These are phyloP conservation scores for Crambe crambe DNA, from an alignment of 37 sponge, comb jelly and placozoan genomes.

Conservation along the genomic window DNA sequence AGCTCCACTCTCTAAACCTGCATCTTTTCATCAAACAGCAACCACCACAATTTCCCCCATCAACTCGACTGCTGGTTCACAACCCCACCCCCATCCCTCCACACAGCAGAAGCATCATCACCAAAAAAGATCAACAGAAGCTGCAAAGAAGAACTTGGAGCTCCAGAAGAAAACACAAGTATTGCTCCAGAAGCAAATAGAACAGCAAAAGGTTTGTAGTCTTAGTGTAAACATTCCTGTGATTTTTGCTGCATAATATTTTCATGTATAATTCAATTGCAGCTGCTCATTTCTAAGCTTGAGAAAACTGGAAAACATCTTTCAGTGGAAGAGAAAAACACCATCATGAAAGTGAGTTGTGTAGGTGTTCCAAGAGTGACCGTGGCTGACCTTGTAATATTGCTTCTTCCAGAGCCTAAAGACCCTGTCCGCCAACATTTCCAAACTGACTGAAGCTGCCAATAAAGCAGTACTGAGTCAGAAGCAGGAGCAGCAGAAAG, in stretches of 20 bases:
- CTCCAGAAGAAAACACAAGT: conserved; percentile 68
- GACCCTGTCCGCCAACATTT: conserved; percentile 42
- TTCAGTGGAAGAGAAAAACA: conserved; percentile 64
- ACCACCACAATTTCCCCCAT: not conserved
- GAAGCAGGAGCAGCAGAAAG: conserved; percentile 6
- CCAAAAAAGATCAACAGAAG: conserved; percentile 12
- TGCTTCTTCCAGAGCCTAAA: conserved; percentile 49
- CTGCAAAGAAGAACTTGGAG: conserved; percentile 60
- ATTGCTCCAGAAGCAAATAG: conserved; percentile 69
- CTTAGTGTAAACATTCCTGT: not conserved
- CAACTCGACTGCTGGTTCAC: not conserved
- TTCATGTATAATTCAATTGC: not conserved
- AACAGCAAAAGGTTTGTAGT: conserved; percentile 73
- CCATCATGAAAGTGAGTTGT: conserved; percentile 70
- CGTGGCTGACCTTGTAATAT: too few species aligned
- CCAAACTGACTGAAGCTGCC: conserved; percentile 49
- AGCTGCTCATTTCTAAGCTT: conserved; percentile 76
- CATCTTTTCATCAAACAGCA: not conserved
- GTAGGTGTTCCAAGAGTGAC: too few species aligned
- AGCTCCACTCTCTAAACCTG: not conserved
- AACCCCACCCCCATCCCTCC: not conserved
- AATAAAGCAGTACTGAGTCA: conserved; percentile 26
- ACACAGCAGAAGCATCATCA: conserved; percentile 1
- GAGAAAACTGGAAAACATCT: conserved; percentile 61
- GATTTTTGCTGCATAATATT: not conserved